Conservation (phyloP, 2,797 vertebrate genomes). For the Coranthus polyacanthus region DNA sequence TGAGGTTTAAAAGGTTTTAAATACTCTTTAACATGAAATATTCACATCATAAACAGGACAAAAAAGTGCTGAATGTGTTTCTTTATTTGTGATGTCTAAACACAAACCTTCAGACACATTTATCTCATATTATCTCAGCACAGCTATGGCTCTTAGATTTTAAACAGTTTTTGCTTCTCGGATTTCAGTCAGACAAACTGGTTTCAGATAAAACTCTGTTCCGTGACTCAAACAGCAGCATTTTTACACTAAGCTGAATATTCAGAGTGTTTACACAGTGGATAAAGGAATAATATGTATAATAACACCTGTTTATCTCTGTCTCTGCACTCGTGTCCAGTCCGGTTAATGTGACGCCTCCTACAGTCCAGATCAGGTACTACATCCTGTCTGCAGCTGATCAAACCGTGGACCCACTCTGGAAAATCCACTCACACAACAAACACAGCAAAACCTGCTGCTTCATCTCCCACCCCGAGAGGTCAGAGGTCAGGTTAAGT, state of each 20-base stretch:
- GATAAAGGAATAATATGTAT: constrained; percentile 1
- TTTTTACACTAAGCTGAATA: constrained; percentile 41
- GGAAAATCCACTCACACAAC: constrained; percentile 60
- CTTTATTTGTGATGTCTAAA: too few species aligned
- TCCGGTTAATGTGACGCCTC: constrained; percentile 15
- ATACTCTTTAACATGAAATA: constrained; percentile 18
- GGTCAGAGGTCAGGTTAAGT: constrained; percentile 52
- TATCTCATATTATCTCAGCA: too few species aligned
- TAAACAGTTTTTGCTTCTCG: too few species aligned
- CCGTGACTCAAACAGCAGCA: too few species aligned
- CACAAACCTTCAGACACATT: too few species aligned
- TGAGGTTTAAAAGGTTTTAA: constrained; percentile 59
- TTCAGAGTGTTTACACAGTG: constrained; percentile 21
- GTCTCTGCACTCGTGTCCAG: constrained; percentile 1
- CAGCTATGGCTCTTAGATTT: too few species aligned
- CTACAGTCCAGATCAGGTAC: constrained; percentile 20
- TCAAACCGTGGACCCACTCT: constrained; percentile 54
- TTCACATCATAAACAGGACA: constrained; percentile 25
- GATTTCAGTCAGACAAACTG: too few species aligned
- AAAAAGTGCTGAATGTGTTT: too few species aligned
- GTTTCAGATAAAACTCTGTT: too few species aligned
- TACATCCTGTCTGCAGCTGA: constrained; percentile 40
- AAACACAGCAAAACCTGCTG: constrained; percentile 54
- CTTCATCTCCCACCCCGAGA: constrained; percentile 31
- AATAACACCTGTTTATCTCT: neutral